Base-by-base conservation (phyloP, 1,140 invertebrate species). In the Drosophila grimshawi region DNA sequence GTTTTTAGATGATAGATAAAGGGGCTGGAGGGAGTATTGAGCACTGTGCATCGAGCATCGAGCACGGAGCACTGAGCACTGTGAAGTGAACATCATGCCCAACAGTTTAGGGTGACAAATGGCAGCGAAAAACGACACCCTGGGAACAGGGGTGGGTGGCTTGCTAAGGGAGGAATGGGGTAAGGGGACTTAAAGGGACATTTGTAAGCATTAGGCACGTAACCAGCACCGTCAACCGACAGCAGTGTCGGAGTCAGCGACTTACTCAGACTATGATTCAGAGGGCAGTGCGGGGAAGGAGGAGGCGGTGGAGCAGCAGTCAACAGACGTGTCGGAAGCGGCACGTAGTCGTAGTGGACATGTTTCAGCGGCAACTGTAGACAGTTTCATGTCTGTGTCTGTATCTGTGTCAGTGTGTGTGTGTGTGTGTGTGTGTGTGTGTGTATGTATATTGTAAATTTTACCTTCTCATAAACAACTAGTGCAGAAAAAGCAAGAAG, bases 201-300 rank as follows among this genome's bases (percentile, higher is more conserved):
- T 85, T 85, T 81, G 76, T 81, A 76, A 69, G 75, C 71, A 86
- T 86, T 81, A 76, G 71, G 70, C 78, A 86, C 78, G 82, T 81
- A 80, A 61, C 41, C 49, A 76, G 55, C 79, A 70, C 70, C 52
- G 51, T 19, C 19, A 19, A 19, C 19, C 19, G 63, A 62, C 32
- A 35, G 32, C 2, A 11, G 51, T 19, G 19, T 19, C 29, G 8
- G 43, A 56, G 45, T 35, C 43, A 43, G 52, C 7, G 35, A 43
- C 53, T 37, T 51, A 64, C n/a, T 33, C 59, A 48, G 35, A 29
- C 32, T 19, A 35, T 72, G 71, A 63, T 37, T 11, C 45, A 33
- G 10, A 43, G 11, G 7, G 27, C 32, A 52, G 60, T 27, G 4
- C 1, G 19, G 19, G 19, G 49, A 6, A 29, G 27, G 19, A 49